A percentile compares a stretch with the other conserved stretches of the same genome.
phyloP scores from a whole-genome alignment of 2,113 vertebrate genomes.

The Phoenicopterus ruber region DNA sequence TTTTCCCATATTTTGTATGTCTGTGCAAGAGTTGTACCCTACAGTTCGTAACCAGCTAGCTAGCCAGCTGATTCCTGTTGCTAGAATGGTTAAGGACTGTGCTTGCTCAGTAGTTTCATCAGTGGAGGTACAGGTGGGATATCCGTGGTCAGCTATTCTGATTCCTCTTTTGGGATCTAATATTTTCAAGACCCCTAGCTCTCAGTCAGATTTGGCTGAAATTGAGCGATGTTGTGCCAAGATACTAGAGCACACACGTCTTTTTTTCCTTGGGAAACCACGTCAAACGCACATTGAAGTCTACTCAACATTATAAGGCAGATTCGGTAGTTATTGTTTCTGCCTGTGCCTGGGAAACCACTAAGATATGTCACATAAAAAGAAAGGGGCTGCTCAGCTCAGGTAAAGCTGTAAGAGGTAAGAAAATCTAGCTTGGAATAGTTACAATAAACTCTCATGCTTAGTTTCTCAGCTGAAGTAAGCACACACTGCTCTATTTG shows the following conservation, averaged over 20 bases:
- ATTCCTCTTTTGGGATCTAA: neutral
- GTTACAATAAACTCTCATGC: neutral
- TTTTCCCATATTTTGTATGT: fast-evolving
- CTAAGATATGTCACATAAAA: neutral
- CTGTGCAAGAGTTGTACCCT: neutral
- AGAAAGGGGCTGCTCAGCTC: neutral
- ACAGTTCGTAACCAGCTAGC: neutral
- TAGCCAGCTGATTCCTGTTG: neutral
- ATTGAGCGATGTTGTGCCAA: neutral
- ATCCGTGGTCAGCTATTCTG: neutral
- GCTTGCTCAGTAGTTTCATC: neutral
- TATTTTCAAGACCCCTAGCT: neutral
- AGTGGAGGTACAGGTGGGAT: neutral
- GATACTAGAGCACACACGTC: fast-evolving
- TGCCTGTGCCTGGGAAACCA: neutral
- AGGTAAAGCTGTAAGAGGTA: neutral
- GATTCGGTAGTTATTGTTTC: neutral
- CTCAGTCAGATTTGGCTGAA: neutral
- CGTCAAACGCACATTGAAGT: neutral
- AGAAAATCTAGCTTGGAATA: neutral
- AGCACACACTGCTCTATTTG: neutral
- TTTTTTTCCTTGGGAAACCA: neutral
- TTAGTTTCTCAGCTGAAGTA: neutral
- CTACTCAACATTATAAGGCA: neutral
- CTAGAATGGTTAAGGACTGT: neutral